Evolutionary conservation across 2,888 invertebrate species (phyloP), one percentile per base, ranked within the genome.

Genomic region (Diaphora mendica): DNA sequence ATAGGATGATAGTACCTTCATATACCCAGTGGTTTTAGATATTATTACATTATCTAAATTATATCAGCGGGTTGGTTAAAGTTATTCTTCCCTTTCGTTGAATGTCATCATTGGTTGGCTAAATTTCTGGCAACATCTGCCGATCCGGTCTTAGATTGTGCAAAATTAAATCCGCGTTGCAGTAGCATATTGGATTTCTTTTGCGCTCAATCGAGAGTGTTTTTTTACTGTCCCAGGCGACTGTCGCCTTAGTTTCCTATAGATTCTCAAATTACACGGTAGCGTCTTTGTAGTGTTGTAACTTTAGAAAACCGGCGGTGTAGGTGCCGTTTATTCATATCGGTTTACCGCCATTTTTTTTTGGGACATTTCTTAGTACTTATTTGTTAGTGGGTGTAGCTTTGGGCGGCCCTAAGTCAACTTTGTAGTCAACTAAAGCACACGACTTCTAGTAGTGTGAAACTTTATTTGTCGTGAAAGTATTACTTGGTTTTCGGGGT

Each of bases 91-190:
- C 77, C 79, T 78, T 89, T 88, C 85, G 82, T 79, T 83, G 85
- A 91, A 91, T 88, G 88, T 90, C 89, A 87, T 90, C 89, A 89
- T 88, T 91, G 89, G 88, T 90, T 88, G 86, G 88, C 86, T 87
- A 90, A 92, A 92, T 91, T 92, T 92, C 89, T 89, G 91, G 90
- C 84, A 93, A 88, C 95, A 95, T 93, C 95, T 95, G 95, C 90
- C 90, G 92, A 92, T 92, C 88, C 84, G 86, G 88, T 88, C 89
- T 91, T 85, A 91, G 93, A 93, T 94, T 95, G 93, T 92, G 92
- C 93, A 95, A 95, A 94, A 94, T 93, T 93, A 94, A 94, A 95
- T 95, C 93, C 89, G 83, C 89, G 87, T 89, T 92, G 91, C 94
- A 92, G 87, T 91, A 84, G 88, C 88, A 91, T 95, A 95, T 95